These are phyloP conservation scores for Fukomys damarensis DNA, from an alignment of 2,113 vertebrate genomes.

Conservation along the genomic window DNA sequence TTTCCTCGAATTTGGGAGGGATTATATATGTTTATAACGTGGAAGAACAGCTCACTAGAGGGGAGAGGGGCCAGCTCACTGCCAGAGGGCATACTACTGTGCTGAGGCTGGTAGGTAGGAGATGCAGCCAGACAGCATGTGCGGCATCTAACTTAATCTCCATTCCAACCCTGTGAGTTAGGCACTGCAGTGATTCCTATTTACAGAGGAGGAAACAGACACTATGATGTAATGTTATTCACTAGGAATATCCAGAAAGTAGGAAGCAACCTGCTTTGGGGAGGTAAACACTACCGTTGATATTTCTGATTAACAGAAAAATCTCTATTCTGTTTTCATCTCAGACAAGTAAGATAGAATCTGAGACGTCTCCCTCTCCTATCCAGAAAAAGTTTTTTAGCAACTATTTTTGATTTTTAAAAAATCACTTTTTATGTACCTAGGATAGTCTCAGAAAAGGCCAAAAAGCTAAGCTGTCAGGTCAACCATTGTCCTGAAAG, in stretches of 20 bases:
- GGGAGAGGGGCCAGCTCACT: neutral
- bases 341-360: neutral
- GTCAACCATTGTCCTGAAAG: neutral
- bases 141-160: neutral
- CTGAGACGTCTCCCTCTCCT: neutral
- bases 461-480: slow-evolving; percentile 20
- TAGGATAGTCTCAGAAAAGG: slow-evolving; percentile 1
- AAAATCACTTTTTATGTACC: neutral
- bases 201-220: neutral
- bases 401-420: slow-evolving; percentile 60
- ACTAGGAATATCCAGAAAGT: neutral
- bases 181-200: neutral
- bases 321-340: neutral
- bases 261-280: neutral
- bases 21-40: neutral
- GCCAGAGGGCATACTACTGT: neutral
- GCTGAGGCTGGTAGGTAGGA: too few species aligned
- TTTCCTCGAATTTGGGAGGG: neutral
- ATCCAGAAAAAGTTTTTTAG: neutral
- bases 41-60: neutral
- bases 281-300: neutral
- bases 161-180: neutral
- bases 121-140: neutral
- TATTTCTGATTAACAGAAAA: slow-evolving; percentile 50
- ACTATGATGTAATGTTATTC: neutral